Conservation (phyloP, 2,888 invertebrate species). For the Magallana nippona region DNA sequence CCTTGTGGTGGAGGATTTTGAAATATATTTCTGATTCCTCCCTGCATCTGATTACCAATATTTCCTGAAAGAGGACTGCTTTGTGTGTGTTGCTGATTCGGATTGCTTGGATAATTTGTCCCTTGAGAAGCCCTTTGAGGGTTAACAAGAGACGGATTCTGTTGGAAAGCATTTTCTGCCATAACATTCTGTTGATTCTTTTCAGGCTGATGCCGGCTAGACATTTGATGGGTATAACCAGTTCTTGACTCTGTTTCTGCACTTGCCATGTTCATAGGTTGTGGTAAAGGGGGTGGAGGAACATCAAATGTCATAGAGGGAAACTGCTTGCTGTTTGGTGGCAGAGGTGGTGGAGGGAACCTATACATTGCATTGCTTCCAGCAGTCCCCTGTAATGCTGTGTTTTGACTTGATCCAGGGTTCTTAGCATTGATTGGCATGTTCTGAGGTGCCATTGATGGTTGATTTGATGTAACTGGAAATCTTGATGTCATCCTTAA, state of each 20-base stretch:
- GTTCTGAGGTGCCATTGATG: constrained; percentile 22
- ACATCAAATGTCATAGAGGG: constrained; percentile 33
- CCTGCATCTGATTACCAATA: constrained; percentile 16
- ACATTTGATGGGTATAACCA: neutral
- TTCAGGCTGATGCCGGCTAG: constrained; percentile 4
- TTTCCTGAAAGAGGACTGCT: constrained; percentile 3
- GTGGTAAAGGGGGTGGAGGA: constrained; percentile 35
- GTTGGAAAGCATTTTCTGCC: constrained; percentile 13
- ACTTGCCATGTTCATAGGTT: neutral
- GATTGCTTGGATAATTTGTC: neutral
- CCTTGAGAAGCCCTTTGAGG: neutral
- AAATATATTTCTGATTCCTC: constrained; percentile 5
- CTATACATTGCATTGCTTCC: neutral
- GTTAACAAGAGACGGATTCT: neutral
- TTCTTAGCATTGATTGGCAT: constrained; percentile 7
- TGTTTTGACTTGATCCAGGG: constrained; percentile 5
- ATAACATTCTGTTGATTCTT: constrained; percentile 2
- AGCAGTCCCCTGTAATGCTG: constrained; percentile 13
- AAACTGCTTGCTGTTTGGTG: constrained; percentile 22
- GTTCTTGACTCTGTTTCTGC: neutral
- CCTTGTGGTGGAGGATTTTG: constrained; percentile 7
- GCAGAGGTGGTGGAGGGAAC: constrained; percentile 40
- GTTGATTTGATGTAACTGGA: constrained; percentile 28
- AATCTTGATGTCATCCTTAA: constrained; percentile 37
- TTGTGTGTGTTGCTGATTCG: constrained; percentile 7